These are phyloP conservation scores for Melanophora roralis DNA, from an alignment of 2,888 invertebrate species.

Conservation along the genomic window DNA sequence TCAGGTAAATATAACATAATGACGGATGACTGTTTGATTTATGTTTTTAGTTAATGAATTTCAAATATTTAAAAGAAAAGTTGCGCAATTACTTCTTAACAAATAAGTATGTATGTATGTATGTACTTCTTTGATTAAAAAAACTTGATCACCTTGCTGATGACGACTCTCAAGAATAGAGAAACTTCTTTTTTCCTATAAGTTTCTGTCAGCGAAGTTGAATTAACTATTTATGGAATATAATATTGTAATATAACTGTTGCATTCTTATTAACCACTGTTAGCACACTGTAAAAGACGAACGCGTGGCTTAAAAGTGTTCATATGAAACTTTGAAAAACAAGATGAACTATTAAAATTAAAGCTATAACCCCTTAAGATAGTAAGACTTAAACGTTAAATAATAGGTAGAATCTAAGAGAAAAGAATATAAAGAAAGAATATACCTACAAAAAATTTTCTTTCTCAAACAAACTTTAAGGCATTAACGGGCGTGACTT, in stretches of 20 bases:
- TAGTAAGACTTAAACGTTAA: too few relatives aligned
- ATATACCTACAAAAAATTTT: too few relatives aligned
- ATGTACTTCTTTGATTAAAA: slow-evolving; percentile 13
- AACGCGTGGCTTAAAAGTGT: background rate
- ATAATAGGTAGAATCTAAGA: too few relatives aligned
- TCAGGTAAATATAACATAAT: too few relatives aligned
- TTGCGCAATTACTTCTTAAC: slow-evolving; percentile 15
- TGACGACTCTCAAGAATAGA: slow-evolving; percentile 4
- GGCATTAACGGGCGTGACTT: too few relatives aligned
- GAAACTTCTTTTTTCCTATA: slow-evolving; percentile 32
- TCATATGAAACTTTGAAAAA: background rate
- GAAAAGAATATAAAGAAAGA: too few relatives aligned
- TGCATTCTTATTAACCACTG: background rate
- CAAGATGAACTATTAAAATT: too few relatives aligned
- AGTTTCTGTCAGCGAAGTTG: slow-evolving; percentile 6
- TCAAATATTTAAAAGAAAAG: background rate
- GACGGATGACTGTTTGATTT: too few relatives aligned
- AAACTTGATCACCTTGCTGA: slow-evolving; percentile 44
- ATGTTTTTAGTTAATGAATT: background rate
- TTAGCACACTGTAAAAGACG: background rate
- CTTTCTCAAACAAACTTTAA: too few relatives aligned
- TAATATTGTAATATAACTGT: background rate
- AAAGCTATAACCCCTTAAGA: too few relatives aligned
- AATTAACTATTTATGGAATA: slow-evolving; percentile 35
- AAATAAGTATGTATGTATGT: too few relatives aligned